Percentiles rank a stretch among this genome's conserved stretches.
Evolutionary conservation across 1,140 invertebrate species (phyloP).

Genomic region (Tetramorium parvispinum): DNA sequence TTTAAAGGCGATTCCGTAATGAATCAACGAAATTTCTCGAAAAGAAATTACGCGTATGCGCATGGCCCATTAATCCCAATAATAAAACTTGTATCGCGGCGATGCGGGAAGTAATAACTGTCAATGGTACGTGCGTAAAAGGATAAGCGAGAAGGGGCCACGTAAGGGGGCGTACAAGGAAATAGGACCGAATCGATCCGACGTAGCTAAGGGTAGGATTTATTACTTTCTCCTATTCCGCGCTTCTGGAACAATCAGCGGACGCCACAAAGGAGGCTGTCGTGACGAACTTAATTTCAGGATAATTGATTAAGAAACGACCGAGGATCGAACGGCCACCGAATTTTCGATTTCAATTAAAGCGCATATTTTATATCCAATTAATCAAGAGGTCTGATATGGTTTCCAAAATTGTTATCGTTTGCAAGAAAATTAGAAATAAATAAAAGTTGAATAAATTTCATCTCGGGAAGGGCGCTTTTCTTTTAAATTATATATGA

Average conservation of each 20-base stretch:
- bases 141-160: neutral
- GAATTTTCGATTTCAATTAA: slow-evolving; percentile 52
- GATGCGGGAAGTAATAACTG: slow-evolving; percentile 43
- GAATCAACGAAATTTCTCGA: neutral
- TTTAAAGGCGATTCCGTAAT: neutral
- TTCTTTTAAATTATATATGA: too few species aligned
- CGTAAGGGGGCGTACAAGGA: slow-evolving; percentile 1
- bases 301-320: slow-evolving; percentile 43
- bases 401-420: too few species aligned
- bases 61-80: slow-evolving; percentile 10
- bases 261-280: slow-evolving; percentile 38
- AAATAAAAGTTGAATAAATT: too few species aligned
- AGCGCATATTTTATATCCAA: slow-evolving; percentile 14
- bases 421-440: too few species aligned
- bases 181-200: slow-evolving; percentile 47
- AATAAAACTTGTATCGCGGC: slow-evolving; percentile 35
- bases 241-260: slow-evolving; percentile 45
- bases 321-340: neutral
- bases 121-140: slow-evolving; percentile 42
- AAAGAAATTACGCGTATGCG: neutral
- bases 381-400: neutral
- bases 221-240: slow-evolving; percentile 50
- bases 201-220: slow-evolving; percentile 49
- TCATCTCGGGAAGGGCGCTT: too few species aligned
- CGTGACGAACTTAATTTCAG: slow-evolving; percentile 47